Evolutionary conservation across 2,797 vertebrate species (phyloP), one percentile per base, ranked within the genome.

Genomic region (Micrastur ruficollis): DNA sequence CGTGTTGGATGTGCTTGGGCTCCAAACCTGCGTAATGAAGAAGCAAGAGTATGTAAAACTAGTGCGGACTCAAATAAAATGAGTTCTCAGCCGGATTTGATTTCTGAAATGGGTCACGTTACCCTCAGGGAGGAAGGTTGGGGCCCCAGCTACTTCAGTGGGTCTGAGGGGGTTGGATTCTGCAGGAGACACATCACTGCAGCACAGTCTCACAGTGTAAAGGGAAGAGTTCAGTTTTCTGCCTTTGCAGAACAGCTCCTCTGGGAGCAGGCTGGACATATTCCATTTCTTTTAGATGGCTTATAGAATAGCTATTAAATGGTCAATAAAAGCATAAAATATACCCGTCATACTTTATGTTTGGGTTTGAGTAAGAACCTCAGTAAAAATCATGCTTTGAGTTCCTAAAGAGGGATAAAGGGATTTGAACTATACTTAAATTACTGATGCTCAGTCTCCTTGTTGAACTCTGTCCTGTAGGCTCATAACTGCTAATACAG

Each of bases 151-250:
- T 73, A 15, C 29, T 31, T 46, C 73, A 14, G 31, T 86, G 65
- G 25, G 50, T 42, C 3, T 0, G 7, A 9, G 29, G 31, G 4
- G 8, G 27, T 12, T 0, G 1, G 4, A 2, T 75, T 74, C 67
- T 5, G 0, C 25, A 44, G 81, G 68, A 85, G 42, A 12, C 44
- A 22, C 8, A 34, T 55, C 63, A 25, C 31, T 34, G 25, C 62
- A 62, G 58, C 76, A 50, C 29, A n/a, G 11, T 62, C 42, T 75
- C 0, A 0, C 0, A 1, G 29, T 62, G 14, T 27, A 36, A 81
- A 86, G 52, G 50, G 52, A 83, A 68, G 46, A 72, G 42, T 68
- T 83, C 13, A 0, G 16, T 52, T 78, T 81, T 81, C 62, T 81
- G 68, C 34, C 73, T 81, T 61, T 86, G 62, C 76, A 75, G 58